Base-by-base conservation (phyloP, 2,113 vertebrate species). In the Hippocampus barbouri region DNA sequence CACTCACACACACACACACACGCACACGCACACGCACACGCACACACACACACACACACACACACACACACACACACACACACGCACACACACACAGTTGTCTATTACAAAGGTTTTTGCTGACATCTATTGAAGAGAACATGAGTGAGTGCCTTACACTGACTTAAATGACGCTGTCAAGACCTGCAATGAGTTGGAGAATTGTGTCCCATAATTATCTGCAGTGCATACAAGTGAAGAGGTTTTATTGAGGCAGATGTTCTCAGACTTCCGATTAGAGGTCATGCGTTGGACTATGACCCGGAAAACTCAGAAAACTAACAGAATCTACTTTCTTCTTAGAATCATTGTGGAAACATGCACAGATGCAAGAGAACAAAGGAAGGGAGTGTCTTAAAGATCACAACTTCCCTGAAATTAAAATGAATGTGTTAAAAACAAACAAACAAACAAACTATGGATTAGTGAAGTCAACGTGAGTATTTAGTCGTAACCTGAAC, bases 31-130 rank as follows among this genome's bases (percentile, higher is more conserved):
- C 30, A 41, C 62, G 79, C 68, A 84, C 80, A 79, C 83, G 78
- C 1, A 2, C 45, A 7, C 64, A 27, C 63, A n/a, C 5, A 0
- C 1, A 5, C 40, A 85, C 80, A 79, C 83, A 80, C 49, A 12
- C 2, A 25, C 25, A 25, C 25, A 25, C 25, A 25, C 25, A 25
- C 25, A 79, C 83, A 80, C 34, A 6, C 34, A 34, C 34, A 41
- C 62, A 80, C 68, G 83, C 80, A 79, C 41, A 85, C 80, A 79
- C 83, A 80, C 49, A 8, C 2, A 72, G 60, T 57, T 66, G 21
- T 23, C 47, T 49, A 41, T 70, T 76, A 57, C 73, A 73, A 69
- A 61, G 27, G 25, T 45, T 70, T 38, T 70, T 75, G 53, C 59
- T 75, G 34, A 72, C 47, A 14, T 73, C 38, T 59, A 59, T 51